These are phyloP conservation scores for Amblyopsis hoosieri DNA, from an alignment of 2,797 vertebrate genomes.

Conservation along the genomic window DNA sequence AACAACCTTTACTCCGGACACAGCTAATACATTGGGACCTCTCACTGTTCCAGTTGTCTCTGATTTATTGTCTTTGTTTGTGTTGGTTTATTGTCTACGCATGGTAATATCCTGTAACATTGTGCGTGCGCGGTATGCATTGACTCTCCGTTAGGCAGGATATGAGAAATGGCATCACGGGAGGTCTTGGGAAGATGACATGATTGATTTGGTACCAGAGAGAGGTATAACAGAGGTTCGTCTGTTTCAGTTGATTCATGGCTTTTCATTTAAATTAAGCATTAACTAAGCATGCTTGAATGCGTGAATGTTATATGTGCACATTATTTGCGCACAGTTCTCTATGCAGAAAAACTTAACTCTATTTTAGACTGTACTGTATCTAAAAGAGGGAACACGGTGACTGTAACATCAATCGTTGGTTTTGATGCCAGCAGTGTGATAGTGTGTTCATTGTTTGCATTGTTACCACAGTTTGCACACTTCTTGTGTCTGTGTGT, in stretches of 20 bases:
- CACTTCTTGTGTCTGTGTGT: background rate
- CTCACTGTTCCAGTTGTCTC: conserved; percentile 34
- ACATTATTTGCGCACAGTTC: background rate
- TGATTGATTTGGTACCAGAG: conserved; percentile 13
- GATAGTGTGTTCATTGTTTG: background rate
- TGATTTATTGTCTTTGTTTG: conserved; percentile 40
- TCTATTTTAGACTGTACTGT: too few relatives aligned
- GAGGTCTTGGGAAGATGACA: conserved; percentile 43
- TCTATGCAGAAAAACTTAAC: background rate
- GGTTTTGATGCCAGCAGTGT: too few relatives aligned
- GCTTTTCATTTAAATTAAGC: conserved; percentile 6
- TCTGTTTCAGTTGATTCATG: conserved; percentile 26
- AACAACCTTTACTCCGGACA: conserved; percentile 39
- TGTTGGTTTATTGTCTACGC: conserved; percentile 45
- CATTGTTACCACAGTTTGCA: background rate
- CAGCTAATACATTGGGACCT: conserved; percentile 37
- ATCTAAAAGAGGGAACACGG: too few relatives aligned
- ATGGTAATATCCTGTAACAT: conserved; percentile 54
- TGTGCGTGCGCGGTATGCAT: conserved; percentile 17
- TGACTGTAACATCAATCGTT: too few relatives aligned
- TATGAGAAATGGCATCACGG: conserved; percentile 48
- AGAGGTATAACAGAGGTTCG: conserved; percentile 9
- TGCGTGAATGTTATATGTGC: background rate
- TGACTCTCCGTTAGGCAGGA: conserved; percentile 42
- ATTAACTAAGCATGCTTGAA: background rate